Evolutionary conservation across 2,888 invertebrate species (phyloP), one percentile per base, ranked within the genome.

Genomic region (Drosophila pseudotakahashii): DNA sequence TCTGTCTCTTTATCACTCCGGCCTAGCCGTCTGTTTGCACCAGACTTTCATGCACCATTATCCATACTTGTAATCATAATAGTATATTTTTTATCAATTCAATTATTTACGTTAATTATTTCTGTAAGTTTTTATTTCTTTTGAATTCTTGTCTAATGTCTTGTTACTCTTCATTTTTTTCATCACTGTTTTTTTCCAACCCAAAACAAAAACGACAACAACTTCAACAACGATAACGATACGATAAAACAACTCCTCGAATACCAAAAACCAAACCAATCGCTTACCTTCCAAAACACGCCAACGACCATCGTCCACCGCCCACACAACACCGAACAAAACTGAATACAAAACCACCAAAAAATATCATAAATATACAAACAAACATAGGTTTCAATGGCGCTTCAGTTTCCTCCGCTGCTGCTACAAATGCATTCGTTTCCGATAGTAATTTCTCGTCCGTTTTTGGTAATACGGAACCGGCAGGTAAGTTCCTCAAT

Each of bases 391-490:
- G 93, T 90, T 93, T 92, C 88, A 92, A 92, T 90, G 92, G 92
- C 79, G 84, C 92, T 73, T 82, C 90, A 89, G 82, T 88, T 78
- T 85, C 90, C 70, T 89, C 91, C 70, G 92, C 92, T 91, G 90
- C 88, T 75, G 90, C 84, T 50, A 87, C 91, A 78, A 94, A 93
- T 92, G 93, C 94, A 88, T 96, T 96, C 93, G 96, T 97, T 91
- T 95, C 96, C 90, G 97, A 97, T 92, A 96, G 96, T 93, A 96
- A 95, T 93, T 97, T 97, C 93, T 95, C 96, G 90, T 96, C 96
- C 89, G 97, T 97, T 87, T 97, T 97, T 93, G 97, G 96, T 92
- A 95, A 94, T 93, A 93, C 94, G 89, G 95, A 95, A 91, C 92
- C 94, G 81, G 92, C 94, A 93, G 94, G 94, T 94, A 94, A 94